These are phyloP conservation scores for Dichetophora obliterata DNA, from an alignment of 2,888 invertebrate genomes.

Conservation along the genomic window DNA sequence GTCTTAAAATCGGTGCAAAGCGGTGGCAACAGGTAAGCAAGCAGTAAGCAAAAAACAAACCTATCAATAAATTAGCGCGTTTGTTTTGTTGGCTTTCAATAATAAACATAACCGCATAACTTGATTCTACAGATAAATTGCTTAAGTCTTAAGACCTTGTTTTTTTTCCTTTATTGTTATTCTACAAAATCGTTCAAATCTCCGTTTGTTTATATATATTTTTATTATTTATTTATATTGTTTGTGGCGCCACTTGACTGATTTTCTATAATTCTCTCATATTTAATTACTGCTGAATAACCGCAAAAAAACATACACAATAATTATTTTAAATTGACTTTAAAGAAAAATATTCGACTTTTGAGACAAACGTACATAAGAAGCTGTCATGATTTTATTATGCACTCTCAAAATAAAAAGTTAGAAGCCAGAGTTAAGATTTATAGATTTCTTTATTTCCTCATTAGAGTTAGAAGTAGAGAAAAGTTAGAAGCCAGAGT, in stretches of 20 bases:
- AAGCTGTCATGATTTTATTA: background rate
- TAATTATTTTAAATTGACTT: slow-evolving; percentile 14
- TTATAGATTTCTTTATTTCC: no score
- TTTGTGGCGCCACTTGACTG: slow-evolving; percentile 26
- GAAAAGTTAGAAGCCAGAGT: background rate
- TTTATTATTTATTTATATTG: slow-evolving; percentile 7
- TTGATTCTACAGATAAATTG: no score
- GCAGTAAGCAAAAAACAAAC: no score
- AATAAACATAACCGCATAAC: no score
- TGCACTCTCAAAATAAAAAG: background rate
- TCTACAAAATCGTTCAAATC: background rate
- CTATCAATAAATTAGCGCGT: no score
- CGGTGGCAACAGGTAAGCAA: no score
- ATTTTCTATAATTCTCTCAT: slow-evolving; percentile 13
- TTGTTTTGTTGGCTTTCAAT: no score
- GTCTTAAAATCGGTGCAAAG: no score
- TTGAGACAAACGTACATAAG: background rate
- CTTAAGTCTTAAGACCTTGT: no score
- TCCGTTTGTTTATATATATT: background rate
- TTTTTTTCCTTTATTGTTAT: background rate
- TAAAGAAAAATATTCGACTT: background rate
- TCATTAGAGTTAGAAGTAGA: no score
- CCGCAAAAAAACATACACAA: slow-evolving; percentile 11
- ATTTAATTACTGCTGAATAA: slow-evolving; percentile 2
- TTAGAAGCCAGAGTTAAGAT: background rate